Conservation (phyloP, 1,140 invertebrate genomes). For the Proctacanthus coquilletti region DNA sequence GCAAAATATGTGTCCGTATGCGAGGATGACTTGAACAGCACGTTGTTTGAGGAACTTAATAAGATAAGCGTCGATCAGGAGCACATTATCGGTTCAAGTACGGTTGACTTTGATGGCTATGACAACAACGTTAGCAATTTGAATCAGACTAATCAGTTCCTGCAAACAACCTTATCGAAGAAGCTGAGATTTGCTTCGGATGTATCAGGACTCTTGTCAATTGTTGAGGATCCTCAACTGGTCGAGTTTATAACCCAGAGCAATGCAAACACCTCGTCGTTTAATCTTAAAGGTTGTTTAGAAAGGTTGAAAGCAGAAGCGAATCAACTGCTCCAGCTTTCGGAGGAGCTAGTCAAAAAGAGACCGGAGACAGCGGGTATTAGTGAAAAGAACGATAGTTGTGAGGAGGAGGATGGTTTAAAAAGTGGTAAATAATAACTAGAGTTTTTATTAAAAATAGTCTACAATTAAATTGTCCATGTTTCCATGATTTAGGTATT, state of each 20-base stretch:
- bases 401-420: conserved; percentile 19
- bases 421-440: no score
- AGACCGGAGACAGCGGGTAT: conserved; percentile 3
- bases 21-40: conserved; percentile 61
- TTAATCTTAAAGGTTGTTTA: conserved; percentile 46
- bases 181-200: conserved; percentile 49
- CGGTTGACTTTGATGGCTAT: conserved; percentile 15
- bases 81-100: conserved; percentile 17
- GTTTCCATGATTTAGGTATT: no score
- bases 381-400: conserved; percentile 20
- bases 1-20: conserved; percentile 53
- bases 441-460: neutral
- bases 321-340: conserved; percentile 44
- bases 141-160: conserved; percentile 11
- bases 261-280: conserved; percentile 19
- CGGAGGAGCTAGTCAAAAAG: conserved; percentile 25
- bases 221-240: conserved; percentile 27
- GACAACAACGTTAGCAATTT: conserved; percentile 15
- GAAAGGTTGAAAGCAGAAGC: conserved; percentile 47
- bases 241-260: conserved; percentile 23
- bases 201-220: conserved; percentile 39
- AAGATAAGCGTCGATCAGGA: neutral
- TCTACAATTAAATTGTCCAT: neutral
- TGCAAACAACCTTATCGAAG: conserved; percentile 3
- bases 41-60: conserved; percentile 39